Evolutionary conservation across 2,888 invertebrate genomes (phyloP).

Genomic region (Drosophila setosimentum): DNA sequence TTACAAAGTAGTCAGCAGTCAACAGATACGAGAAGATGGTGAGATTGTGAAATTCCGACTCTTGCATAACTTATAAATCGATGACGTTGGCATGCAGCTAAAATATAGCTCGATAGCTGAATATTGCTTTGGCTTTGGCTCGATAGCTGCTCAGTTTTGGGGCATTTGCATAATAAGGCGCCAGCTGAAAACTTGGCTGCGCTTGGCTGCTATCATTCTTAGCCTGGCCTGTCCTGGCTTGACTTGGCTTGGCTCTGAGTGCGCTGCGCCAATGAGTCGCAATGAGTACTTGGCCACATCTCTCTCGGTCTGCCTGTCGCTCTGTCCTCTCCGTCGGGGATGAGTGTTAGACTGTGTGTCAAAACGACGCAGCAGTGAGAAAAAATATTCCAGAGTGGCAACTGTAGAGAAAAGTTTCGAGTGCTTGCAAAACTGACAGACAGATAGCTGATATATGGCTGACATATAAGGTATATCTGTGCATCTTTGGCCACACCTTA

Average conservation of each 20-base stretch:
- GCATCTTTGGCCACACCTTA: background rate
- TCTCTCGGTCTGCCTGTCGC: background rate
- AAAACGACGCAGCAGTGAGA: conserved; percentile 63
- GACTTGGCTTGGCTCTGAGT: conserved; percentile 15
- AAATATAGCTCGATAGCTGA: conserved; percentile 10
- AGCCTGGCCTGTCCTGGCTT: background rate
- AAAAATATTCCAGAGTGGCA: conserved; percentile 62
- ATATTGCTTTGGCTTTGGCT: conserved; percentile 5
- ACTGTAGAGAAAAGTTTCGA: conserved; percentile 53
- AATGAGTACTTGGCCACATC: conserved; percentile 54
- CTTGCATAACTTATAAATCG: conserved; percentile 79
- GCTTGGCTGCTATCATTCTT: conserved; percentile 41
- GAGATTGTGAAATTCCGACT: conserved; percentile 24
- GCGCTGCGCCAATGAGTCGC: conserved; percentile 57
- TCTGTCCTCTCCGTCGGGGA: conserved; percentile 15
- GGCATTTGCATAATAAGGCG: conserved; percentile 76
- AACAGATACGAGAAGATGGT: conserved; percentile 23
- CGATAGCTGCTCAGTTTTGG: conserved; percentile 31
- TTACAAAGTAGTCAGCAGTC: conserved; percentile 72
- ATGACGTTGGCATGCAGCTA: conserved; percentile 74
- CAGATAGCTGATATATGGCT: conserved; percentile 51
- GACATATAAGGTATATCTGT: conserved; percentile 43
- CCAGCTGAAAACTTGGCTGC: conserved; percentile 65
- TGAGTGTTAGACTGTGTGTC: conserved; percentile 67
- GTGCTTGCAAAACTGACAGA: conserved; percentile 63